These are phyloP conservation scores for Galagoides demidoff DNA, from an alignment of 2,797 vertebrate genomes.

Conservation along the genomic window DNA sequence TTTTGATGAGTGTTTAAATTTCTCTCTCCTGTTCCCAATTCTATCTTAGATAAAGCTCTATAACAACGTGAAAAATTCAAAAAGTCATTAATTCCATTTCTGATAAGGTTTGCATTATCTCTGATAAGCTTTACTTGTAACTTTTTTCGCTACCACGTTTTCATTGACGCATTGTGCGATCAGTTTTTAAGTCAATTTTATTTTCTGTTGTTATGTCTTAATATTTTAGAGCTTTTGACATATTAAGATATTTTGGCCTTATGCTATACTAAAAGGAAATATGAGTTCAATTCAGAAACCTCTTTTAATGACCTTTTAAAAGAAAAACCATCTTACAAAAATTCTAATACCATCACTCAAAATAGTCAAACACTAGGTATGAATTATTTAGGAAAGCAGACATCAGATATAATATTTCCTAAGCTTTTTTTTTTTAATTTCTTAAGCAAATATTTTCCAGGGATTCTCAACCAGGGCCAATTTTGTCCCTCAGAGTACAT, in stretches of 20 bases:
- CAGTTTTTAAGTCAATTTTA: neutral
- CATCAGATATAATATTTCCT: neutral
- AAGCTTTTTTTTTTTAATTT: neutral
- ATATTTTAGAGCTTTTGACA: neutral
- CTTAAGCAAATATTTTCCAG: neutral
- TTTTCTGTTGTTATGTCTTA: neutral
- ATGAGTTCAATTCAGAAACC: neutral
- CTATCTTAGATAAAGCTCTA: neutral
- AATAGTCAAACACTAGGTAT: neutral
- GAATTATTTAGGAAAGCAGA: neutral
- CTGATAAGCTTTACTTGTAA: neutral
- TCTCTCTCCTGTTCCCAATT: neutral
- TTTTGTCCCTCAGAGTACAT: neutral
- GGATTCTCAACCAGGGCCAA: neutral
- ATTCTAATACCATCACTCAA: neutral
- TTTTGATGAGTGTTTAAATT: neutral
- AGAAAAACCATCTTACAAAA: neutral
- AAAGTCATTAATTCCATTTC: neutral
- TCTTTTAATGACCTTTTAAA: conserved; percentile 17
- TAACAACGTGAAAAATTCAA: neutral
- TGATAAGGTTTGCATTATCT: neutral
- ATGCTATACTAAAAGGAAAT: neutral
- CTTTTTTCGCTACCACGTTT: neutral
- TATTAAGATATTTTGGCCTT: neutral
- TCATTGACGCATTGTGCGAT: neutral